Conservation (phyloP, 37 sponge, comb jelly and placozoan species). For the Theonella swinhoei region DNA sequence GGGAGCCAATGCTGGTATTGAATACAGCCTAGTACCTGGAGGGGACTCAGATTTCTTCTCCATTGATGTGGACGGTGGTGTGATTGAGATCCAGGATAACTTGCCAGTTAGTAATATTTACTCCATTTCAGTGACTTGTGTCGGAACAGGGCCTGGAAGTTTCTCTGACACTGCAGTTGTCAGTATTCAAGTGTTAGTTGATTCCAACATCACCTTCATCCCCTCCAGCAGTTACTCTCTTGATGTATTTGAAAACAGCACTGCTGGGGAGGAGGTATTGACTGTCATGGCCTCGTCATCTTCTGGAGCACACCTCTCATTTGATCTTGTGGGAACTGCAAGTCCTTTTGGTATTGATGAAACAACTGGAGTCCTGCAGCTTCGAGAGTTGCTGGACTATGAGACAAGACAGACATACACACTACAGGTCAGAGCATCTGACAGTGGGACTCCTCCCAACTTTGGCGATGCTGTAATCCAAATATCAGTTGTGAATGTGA, state of each 20-base stretch:
- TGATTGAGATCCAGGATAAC: neutral
- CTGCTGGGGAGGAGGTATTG: neutral
- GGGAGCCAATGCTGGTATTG: constrained; percentile 22
- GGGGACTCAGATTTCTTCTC: constrained; percentile 9
- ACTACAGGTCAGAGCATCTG: constrained; percentile 50
- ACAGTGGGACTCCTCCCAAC: constrained; percentile 43
- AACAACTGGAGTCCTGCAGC: constrained; percentile 38
- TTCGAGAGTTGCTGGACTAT: constrained; percentile 53
- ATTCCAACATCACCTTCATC: constrained; percentile 55
- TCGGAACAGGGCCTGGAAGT: neutral
- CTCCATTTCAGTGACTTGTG: constrained; percentile 48
- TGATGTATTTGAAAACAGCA: constrained; percentile 16
- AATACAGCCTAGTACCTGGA: constrained; percentile 18
- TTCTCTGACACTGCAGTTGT: constrained; percentile 52
- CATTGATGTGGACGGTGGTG: neutral
- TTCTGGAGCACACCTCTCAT: constrained; percentile 22
- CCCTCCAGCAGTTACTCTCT: constrained; percentile 6
- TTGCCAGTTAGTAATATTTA: constrained; percentile 15
- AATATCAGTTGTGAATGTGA: constrained; percentile 42
- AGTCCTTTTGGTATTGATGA: constrained; percentile 36
- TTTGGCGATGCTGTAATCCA: constrained; percentile 30
- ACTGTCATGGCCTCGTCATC: constrained; percentile 19
- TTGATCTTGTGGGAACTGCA: constrained; percentile 7
- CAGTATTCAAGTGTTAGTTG: constrained; percentile 9
- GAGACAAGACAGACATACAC: constrained; percentile 44